phyloP scores from a whole-genome alignment of 2,888 invertebrate genomes.

The Eledona agricola region DNA sequence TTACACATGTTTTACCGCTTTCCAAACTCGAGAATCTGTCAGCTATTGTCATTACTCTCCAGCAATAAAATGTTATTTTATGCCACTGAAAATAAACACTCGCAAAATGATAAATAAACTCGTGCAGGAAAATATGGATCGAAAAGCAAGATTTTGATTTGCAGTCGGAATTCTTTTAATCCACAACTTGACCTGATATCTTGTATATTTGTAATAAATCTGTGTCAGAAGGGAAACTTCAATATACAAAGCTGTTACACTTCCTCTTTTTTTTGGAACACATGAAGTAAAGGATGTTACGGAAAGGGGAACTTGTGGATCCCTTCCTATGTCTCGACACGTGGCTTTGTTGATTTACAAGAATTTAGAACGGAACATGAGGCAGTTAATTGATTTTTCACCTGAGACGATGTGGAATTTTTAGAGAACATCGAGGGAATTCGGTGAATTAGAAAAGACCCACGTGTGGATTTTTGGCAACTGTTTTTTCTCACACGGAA shows the following conservation, averaged over 20 bases:
- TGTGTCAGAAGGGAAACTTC: slow-evolving; percentile 43
- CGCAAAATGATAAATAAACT: slow-evolving; percentile 6
- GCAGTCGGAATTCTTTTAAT: slow-evolving; percentile 13
- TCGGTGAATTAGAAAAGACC: no score
- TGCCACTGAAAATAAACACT: slow-evolving; percentile 12
- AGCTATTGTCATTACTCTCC: slow-evolving; percentile 7
- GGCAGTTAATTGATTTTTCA: slow-evolving; percentile 11
- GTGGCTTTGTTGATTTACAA: slow-evolving; percentile 17
- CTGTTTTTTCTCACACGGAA: slow-evolving; percentile 38
- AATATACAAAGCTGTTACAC: slow-evolving; percentile 52
- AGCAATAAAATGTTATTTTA: slow-evolving; percentile 16
- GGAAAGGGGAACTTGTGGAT: slow-evolving; percentile 44
- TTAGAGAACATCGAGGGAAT: no score
- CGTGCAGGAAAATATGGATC: slow-evolving; percentile 5
- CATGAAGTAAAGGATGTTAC: slow-evolving; percentile 33
- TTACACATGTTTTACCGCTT: slow-evolving; percentile 19
- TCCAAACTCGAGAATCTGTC: slow-evolving; percentile 19
- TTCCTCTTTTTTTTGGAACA: slow-evolving; percentile 43
- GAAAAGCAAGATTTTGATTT: background rate
- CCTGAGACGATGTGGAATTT: no score
- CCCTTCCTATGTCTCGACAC: slow-evolving; percentile 46
- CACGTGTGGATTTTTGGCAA: no score
- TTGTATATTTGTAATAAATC: slow-evolving; percentile 44
- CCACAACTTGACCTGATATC: slow-evolving; percentile 42
- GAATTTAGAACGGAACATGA: slow-evolving; percentile 7